Conservation (phyloP, 2,797 vertebrate genomes). For the Thripadectes ignobilis region DNA sequence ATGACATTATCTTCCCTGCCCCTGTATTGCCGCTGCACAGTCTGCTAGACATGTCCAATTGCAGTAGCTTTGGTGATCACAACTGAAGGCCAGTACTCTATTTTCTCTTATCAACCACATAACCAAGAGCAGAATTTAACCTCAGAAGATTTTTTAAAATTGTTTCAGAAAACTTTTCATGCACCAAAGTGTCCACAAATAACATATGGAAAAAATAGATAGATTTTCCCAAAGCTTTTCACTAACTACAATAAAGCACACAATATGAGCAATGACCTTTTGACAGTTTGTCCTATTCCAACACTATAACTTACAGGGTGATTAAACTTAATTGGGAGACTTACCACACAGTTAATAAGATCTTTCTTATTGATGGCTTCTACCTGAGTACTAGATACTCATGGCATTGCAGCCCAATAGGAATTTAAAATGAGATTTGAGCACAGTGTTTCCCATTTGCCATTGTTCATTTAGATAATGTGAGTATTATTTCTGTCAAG, state of each 20-base stretch:
- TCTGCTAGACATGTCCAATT: not conserved
- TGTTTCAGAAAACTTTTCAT: not conserved
- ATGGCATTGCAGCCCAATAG: not conserved
- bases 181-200: not conserved
- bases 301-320: not conserved
- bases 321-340: slow-evolving; percentile 29
- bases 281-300: not conserved
- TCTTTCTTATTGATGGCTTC: slow-evolving; percentile 1
- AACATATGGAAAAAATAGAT: not conserved
- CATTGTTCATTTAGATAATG: slow-evolving; percentile 32
- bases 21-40: not conserved
- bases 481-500: slow-evolving; percentile 27
- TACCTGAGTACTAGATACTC: not conserved
- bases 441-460: slow-evolving; percentile 23
- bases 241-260: not conserved
- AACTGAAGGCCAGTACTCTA: not conserved
- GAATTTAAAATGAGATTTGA: slow-evolving; percentile 29
- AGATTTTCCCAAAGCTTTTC: not conserved
- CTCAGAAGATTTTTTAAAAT: not conserved
- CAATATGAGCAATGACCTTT: not conserved
- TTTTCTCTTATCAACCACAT: not conserved
- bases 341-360: not conserved
- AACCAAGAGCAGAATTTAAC: not conserved
- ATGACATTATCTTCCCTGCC: not conserved
- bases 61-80: not conserved